phyloP scores from a whole-genome alignment of 2,888 invertebrate genomes.

The Tetanocera ferruginea region DNA sequence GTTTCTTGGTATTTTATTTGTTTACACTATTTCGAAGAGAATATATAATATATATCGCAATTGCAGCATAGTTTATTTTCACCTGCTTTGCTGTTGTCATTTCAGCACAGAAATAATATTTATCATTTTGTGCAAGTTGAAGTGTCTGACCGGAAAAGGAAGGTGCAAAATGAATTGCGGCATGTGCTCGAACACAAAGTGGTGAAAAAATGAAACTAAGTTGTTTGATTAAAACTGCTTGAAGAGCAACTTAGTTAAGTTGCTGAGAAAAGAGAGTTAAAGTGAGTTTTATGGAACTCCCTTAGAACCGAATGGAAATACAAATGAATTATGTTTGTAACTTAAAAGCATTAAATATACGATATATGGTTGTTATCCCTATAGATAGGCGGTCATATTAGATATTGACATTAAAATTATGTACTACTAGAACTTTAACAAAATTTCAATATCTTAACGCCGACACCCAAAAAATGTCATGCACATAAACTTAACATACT shows the following conservation, averaged over 20 bases:
- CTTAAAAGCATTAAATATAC: too few relatives aligned
- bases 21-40: not conserved
- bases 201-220: not conserved
- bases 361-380: too few relatives aligned
- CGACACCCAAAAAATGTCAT: too few relatives aligned
- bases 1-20: slow-evolving; percentile 15
- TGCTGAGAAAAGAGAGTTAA: not conserved
- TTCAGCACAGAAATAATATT: slow-evolving; percentile 23
- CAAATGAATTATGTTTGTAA: too few relatives aligned
- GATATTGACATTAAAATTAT: too few relatives aligned
- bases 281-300: not conserved
- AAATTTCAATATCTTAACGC: too few relatives aligned
- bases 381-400: too few relatives aligned
- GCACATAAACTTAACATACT: too few relatives aligned
- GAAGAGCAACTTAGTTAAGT: not conserved
- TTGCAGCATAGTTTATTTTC: slow-evolving; percentile 19
- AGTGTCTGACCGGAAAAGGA: not conserved
- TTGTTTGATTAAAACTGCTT: not conserved
- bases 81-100: slow-evolving; percentile 33
- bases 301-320: too few relatives aligned
- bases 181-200: not conserved
- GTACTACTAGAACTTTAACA: too few relatives aligned
- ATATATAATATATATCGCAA: slow-evolving; percentile 1
- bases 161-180: slow-evolving; percentile 12
- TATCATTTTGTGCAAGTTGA: not conserved